Conservation (phyloP, 2,113 vertebrate species). For the Odontophorus gujanensis region DNA sequence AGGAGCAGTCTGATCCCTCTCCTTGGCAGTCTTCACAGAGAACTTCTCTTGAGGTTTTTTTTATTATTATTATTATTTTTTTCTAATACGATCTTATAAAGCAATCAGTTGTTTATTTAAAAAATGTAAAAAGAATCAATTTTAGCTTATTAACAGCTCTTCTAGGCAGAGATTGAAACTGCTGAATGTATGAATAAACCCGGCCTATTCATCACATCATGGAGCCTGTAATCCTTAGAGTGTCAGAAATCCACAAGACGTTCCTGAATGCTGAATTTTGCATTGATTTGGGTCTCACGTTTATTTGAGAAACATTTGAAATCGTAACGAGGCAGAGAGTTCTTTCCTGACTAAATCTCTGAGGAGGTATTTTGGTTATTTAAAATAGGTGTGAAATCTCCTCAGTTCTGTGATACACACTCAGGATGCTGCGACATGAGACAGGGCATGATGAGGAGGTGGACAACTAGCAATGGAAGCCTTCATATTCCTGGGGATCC, state of each 20-base stretch:
- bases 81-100: background rate
- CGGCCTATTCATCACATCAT: background rate
- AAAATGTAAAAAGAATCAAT: background rate
- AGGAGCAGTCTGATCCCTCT: background rate
- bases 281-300: background rate
- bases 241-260: conserved; percentile 8
- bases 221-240: background rate
- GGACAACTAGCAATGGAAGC: background rate
- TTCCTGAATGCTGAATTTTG: background rate
- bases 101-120: background rate
- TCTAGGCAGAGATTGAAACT: background rate
- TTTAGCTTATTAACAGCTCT: background rate
- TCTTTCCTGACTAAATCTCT: background rate
- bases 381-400: background rate
- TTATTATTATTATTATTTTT: background rate
- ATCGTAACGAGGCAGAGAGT: background rate
- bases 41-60: background rate
- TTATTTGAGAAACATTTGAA: conserved; percentile 34
- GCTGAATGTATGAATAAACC: background rate
- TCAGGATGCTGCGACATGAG: background rate
- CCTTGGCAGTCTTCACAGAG: background rate
- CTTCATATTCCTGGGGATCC: background rate
- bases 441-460: background rate
- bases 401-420: background rate
- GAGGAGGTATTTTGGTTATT: background rate